A percentile compares a stretch with the other conserved stretches of the same genome.
Conservation (phyloP, 92 coral and sea anemone genomes). For the Epizoanthus ramosus region DNA sequence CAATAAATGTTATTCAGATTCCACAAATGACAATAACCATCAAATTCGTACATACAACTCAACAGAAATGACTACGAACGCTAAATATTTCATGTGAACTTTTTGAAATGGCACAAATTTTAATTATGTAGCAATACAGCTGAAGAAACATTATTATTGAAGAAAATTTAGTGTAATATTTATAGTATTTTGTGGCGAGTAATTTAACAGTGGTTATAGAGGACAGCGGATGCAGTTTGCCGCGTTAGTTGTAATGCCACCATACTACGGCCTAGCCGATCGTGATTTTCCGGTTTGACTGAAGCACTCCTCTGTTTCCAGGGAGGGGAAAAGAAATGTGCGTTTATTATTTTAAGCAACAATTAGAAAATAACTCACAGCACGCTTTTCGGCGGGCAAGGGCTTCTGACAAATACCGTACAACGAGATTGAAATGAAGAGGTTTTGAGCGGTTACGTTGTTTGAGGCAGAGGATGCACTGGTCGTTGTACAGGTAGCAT, state of each 20-base stretch:
- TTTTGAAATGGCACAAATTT: slow-evolving; percentile 88
- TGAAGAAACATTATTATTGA: slow-evolving; percentile 50
- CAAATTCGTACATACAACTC: slow-evolving; percentile 42
- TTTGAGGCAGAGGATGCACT: neutral
- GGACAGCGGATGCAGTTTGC: neutral
- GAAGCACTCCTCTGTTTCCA: neutral
- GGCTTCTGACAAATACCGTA: too few relatives aligned
- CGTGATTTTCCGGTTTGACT: neutral
- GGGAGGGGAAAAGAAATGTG: slow-evolving; percentile 1
- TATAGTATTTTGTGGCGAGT: slow-evolving; percentile 35
- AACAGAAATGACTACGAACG: slow-evolving; percentile 77
- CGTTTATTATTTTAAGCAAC: neutral
- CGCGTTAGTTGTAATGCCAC: neutral
- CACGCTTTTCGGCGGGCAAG: neutral
- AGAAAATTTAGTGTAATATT: slow-evolving; percentile 39
- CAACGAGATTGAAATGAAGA: too few relatives aligned
- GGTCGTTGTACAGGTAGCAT: too few relatives aligned
- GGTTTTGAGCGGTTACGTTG: neutral
- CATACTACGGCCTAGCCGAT: neutral
- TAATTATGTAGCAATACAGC: slow-evolving; percentile 85
- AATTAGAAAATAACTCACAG: slow-evolving; percentile 1
- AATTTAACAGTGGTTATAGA: slow-evolving; percentile 26
- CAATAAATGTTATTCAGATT: neutral
- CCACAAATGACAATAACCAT: slow-evolving; percentile 24
- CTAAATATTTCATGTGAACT: slow-evolving; percentile 92